Evolutionary conservation across 2,888 invertebrate species (phyloP), one percentile per base, ranked within the genome.

Genomic region (Melipona beecheii): DNA sequence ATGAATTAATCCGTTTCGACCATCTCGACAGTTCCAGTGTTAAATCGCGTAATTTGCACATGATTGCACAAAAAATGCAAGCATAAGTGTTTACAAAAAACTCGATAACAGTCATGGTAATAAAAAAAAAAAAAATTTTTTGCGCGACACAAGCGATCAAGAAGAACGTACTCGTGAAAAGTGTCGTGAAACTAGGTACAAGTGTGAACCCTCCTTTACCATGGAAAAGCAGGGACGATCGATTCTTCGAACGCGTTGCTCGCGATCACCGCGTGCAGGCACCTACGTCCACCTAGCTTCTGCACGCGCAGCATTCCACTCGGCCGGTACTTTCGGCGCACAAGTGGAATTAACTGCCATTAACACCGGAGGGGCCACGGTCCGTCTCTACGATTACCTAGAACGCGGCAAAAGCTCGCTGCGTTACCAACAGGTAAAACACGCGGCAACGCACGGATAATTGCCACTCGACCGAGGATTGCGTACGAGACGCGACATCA

Each of bases 281-380:
- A 64, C 64, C 73, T 54, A 60, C 64, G 52, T 82, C 74, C 73
- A 75, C 68, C 58, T 73, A 83, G 64, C 74, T 66, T 71, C 69
- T 43, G 74, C 69, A 70, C 70, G 43, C 56, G 49, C 15, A 64
- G 60, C 62, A 75, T 75, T 60, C 66, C 82, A 78, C 83, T 86
- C 88, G 81, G 85, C 80, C 83, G 84, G 75, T 84, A 85, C 81
- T 85, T 78, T 78, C 69, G 75, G 64, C 78, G 81, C 60, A 66
- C 82, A 68, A 52, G 72, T 62, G 82, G 82, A 89, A 89, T 89
- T 89, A 89, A 89, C 81, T 79, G 81, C 65, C 81, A 81, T 85
- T 83, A 64, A 83, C 75, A 52, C 56, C 21, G 43, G 36, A 66
- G n/a, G 36, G 70, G 56, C 36, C 72, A 68, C 66, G 60, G 60